Base-by-base conservation (phyloP, 2,797 vertebrate species). In the Coccyzus lansbergi region DNA sequence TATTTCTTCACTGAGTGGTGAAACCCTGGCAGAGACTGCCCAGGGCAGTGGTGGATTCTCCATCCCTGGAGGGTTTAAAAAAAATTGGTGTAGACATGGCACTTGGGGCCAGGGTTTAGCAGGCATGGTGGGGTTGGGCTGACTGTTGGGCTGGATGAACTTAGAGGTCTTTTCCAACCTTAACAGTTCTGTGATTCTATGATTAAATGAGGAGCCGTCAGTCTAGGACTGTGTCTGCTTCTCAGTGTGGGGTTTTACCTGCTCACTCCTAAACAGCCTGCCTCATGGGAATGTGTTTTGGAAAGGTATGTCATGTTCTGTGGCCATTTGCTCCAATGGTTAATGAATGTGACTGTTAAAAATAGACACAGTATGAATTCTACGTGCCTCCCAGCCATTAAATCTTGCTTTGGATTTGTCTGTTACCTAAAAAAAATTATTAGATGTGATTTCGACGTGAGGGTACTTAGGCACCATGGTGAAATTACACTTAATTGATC, bases 401-500 rank as follows among this genome's bases (percentile, higher is more conserved):
- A 14, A 6, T 48, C 44, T 65, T 52, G 33, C 21, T 67, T 78
- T 76, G 49, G 25, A 28, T 80, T 85, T 74, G 16, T 10, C 55
- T 64, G 19, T 16, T 9, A 21, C 24, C 38, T 46, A 28, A 44
- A 79, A 49, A 59, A 59, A 65, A 11, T 24, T n/a, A 7, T 55
- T 53, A 25, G n/a, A 5, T 46, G 59, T 53, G 55, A n/a, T 83
- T 80, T 64, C 64, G 22, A 0, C 1, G 7, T 63, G 56, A 36
- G 76, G 53, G 20, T 26, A 4, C 11, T 59, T 15, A 0, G 28
- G 24, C 44, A 59, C 44, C 15, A 12, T 4, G 44, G 56, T 51
- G 49, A 31, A 77, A 83, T 52, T 11, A 15, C 22, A 79, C 51
- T 46, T 77, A 34, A 83, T 88, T 94, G 82, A 29, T 74, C 44